Evolutionary conservation across 2,797 vertebrate species (phyloP), one percentile per base, ranked within the genome.

Genomic region (Rhinoraja longicauda): DNA sequence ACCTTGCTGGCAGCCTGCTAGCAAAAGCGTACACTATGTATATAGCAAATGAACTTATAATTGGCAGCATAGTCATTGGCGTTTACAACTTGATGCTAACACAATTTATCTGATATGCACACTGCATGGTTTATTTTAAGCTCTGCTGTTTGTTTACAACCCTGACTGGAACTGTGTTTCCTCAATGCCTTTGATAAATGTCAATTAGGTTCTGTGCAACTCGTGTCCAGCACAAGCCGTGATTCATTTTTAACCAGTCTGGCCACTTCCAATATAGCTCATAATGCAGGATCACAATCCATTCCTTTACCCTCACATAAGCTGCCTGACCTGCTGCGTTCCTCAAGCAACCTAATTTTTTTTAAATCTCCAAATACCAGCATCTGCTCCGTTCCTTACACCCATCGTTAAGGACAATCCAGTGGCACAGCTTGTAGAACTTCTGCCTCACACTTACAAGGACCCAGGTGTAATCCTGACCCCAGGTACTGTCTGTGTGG

Each of bases 41-140:
- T 21, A 45, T 79, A 79, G 78, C 36, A 79, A 79, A 79, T 45
- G 78, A 79, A 79, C 39, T 79, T 36, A 79, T 79, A 79, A 79
- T 79, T 79, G 78, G 39, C 78, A 45, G 78, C 19, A 45, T 1
- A 79, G 78, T 79, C 8, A 17, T 36, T 12, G 21, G 15, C 21
- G 77, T 39, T 79, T 79, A 5, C 39, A 6, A 17, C 4, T 39
- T 79, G 77, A 39, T 8, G 8, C 19, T 79, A 21, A 45, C 17
- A 36, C 32, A 15, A 78, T 78, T 78, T 78, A 13, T 39, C 36
- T 39, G 7, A 7, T 79, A 45, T 45, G 39, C 1, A 6, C 15
- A 21, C 45, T 45, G 78, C 17, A 45, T 39, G 5, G 78, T 45
- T 79, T 79, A 45, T 79, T 45, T 39, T 32, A 79, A 79, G 32